phyloP scores from a whole-genome alignment of 2,113 vertebrate species.

The Prolemur simus region DNA sequence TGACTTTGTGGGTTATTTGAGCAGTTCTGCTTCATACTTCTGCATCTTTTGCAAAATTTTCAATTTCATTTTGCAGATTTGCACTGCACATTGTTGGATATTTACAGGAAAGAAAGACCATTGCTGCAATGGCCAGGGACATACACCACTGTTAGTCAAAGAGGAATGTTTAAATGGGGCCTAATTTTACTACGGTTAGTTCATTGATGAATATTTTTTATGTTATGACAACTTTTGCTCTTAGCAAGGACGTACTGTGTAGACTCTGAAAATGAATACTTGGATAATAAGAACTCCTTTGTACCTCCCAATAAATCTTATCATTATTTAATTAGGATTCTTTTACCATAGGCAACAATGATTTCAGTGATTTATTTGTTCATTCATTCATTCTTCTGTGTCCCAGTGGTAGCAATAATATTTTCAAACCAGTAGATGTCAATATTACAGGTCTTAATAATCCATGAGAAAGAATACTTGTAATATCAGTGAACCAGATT shows the following conservation, averaged over 20 bases:
- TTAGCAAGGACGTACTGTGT: neutral
- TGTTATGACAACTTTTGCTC: constrained; percentile 17
- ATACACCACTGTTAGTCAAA: neutral
- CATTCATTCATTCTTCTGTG: neutral
- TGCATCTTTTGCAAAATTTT: constrained; percentile 31
- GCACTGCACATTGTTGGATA: neutral
- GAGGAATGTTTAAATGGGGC: neutral
- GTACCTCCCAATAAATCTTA: neutral
- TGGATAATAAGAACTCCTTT: neutral
- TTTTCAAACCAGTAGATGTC: constrained; percentile 22
- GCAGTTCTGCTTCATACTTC: neutral
- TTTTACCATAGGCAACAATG: neutral
- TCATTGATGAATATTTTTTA: constrained; percentile 2
- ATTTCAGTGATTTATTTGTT: neutral
- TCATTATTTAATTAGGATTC: constrained; percentile 42
- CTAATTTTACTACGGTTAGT: neutral
- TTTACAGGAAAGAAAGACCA: neutral
- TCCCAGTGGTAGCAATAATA: neutral
- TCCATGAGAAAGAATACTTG: neutral
- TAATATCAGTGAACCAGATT: neutral
- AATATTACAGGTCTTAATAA: constrained; percentile 23
- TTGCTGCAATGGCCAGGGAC: neutral
- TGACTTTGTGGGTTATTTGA: constrained; percentile 33
- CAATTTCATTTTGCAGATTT: constrained; percentile 18
- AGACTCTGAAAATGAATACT: neutral